Base-by-base conservation (phyloP, 2,888 invertebrate genomes). In the Neuroscelio doddi region DNA sequence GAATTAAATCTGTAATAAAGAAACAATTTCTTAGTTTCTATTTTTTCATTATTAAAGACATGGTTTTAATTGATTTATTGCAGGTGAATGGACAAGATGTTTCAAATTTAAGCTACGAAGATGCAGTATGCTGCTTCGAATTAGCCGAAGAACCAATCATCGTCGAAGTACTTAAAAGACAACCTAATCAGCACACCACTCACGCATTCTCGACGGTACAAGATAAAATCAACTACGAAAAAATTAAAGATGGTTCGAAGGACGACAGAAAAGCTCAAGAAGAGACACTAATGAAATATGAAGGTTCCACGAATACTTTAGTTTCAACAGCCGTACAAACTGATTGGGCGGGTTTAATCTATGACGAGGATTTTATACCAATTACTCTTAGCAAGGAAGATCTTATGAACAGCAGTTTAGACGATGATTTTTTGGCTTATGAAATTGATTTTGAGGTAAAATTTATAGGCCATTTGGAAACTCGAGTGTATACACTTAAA, bases 61-160 rank as follows among this genome's bases (percentile, higher is more conserved):
- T 39, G 16, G 42, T 55, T 15, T 9, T 44, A 38, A 36, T 47
- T 64, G 55, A 51, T 58, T 26, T 58, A n/a, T 85, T 83, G 12
- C 78, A 89, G 89, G 86, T 89, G 64, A 89, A 89, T 80, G 89
- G 89, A 64, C 86, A 86, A 73, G 89, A 89, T 83, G 87, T 89
- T 71, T 88, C 87, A 78, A 87, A 87, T 76, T 87, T 88, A 79
- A 87, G 88, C 68, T 88, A 88, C 79, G 88, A 88, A 77, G 89
- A 89, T 78, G 89, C 88, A 68, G 87, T 89, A 72, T 85, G 87
- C 76, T 87, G 87, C 78, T 89, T 89, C 80, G 86, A 89, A 76
- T 86, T 86, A 72, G 87, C 88, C 61, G 86, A 87, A 72, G 89
- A 89, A 77, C 88, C 89, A 56, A 87, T 89, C 72, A 85, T 89